Evolutionary conservation across 2,113 vertebrate species (phyloP), one percentile per base, ranked within the genome.

Genomic region (Podarcis muralis): DNA sequence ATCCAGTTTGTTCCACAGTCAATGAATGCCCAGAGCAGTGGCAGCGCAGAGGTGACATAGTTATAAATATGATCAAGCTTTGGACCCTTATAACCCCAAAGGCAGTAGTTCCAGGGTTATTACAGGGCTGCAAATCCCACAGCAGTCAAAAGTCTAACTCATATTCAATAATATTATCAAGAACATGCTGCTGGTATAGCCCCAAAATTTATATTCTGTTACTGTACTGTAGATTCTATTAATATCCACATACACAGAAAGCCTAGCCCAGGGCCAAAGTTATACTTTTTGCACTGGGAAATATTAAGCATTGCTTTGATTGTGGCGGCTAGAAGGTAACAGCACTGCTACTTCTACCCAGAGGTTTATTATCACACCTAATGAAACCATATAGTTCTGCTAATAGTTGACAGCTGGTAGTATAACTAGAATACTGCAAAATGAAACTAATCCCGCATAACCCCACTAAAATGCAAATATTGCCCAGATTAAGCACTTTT

Each of bases 61-160:
- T 76, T 85, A 20, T 76, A 77, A 65, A 62, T 85, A 77, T 75
- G 25, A 40, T n/a, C 43, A 84, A 65, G 57, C 23, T 23, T 13
- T 7, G 12, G 37, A 16, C 74, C 27, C 59, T 66, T 86, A 66
- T 37, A 78, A 78, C 37, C 35, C 59, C 83, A 72, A 84, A 6
- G 68, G 69, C 43, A 74, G 43, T n/a, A 71, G 30, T 72, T 71
- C n/a, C 66, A 84, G 83, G 23, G 83, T 74, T 84, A 84, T 84
- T 72, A 84, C 30, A 84, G 72, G 43, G 68, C 23, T 74, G 68
- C 69, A 72, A 65, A 72, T 35, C 30, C n/a, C 37, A 83, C 68
- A 57, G 30, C 53, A 59, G 32, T 37, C 71, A 37, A 74, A 75
- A 25, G 5, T 85, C 71, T 75, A 75, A 23, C 11, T 59, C 48